Conservation (phyloP, 2,888 invertebrate genomes). For the Thalpophila matura region DNA sequence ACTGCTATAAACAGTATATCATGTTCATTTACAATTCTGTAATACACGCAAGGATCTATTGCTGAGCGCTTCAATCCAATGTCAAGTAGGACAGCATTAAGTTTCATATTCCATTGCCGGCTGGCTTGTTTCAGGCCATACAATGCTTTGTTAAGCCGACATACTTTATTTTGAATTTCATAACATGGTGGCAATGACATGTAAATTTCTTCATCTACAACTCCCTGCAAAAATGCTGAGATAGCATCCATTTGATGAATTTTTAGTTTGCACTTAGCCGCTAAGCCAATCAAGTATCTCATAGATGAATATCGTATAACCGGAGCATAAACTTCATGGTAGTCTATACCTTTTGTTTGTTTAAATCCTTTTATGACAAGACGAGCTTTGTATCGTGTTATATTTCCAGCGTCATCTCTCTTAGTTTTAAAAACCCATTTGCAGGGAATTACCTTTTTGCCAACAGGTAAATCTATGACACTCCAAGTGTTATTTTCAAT, state of each 20-base stretch:
- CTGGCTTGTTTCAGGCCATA: slow-evolving; percentile 36
- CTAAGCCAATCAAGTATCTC: not conserved
- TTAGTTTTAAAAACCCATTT: too few species aligned
- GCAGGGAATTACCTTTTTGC: too few species aligned
- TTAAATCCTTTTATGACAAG: not conserved
- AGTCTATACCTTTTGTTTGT: not conserved
- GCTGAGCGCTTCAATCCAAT: not conserved
- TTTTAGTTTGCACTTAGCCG: not conserved
- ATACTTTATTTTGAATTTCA: slow-evolving; percentile 29
- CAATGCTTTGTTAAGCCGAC: slow-evolving; percentile 37
- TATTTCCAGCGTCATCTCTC: too few species aligned
- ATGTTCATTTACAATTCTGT: not conserved
- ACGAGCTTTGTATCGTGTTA: too few species aligned
- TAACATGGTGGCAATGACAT: not conserved
- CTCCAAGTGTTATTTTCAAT: too few species aligned
- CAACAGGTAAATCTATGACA: too few species aligned
- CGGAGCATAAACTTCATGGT: not conserved
- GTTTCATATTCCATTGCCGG: slow-evolving; percentile 35
- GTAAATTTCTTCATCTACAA: not conserved
- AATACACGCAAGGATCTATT: not conserved
- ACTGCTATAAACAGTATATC: not conserved
- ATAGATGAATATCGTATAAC: not conserved
- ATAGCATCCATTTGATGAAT: not conserved
- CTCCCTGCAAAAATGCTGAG: not conserved
- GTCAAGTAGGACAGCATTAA: not conserved